A percentile compares a stretch with the other conserved stretches of the same genome.
phyloP scores from a whole-genome alignment of 2,797 vertebrate species.

The Trachops cirrhosus region DNA sequence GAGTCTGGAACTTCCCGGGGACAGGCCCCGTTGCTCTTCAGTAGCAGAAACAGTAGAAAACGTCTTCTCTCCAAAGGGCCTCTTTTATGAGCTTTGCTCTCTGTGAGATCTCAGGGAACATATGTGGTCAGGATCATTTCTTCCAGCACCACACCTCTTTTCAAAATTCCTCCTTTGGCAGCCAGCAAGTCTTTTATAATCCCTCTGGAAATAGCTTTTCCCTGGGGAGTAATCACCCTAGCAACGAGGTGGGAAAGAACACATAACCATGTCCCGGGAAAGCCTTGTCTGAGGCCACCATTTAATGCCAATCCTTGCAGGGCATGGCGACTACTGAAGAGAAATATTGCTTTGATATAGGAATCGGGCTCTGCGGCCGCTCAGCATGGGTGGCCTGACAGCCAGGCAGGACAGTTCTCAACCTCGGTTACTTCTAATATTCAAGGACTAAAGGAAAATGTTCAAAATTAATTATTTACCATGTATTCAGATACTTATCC shows the following conservation, averaged over 20 bases:
- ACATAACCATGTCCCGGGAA: constrained; percentile 37
- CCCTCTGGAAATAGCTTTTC: constrained; percentile 43
- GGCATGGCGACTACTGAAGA: background rate
- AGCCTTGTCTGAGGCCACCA: background rate
- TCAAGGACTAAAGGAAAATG: background rate
- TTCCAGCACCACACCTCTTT: constrained; percentile 42
- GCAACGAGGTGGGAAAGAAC: constrained; percentile 30
- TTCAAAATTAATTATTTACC: constrained; percentile 5
- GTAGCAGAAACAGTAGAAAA: background rate
- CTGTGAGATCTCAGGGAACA: constrained; percentile 24
- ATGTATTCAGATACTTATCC: background rate
- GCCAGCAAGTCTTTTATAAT: constrained; percentile 37
- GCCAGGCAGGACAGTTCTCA: constrained; percentile 1
- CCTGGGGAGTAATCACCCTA: constrained; percentile 32
- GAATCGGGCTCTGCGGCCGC: constrained; percentile 25
- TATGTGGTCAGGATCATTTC: constrained; percentile 45
- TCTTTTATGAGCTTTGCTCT: background rate
- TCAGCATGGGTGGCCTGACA: constrained; percentile 1
- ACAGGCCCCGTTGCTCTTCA: background rate
- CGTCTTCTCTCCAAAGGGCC: background rate
- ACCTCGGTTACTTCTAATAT: background rate
- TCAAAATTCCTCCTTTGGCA: constrained; percentile 54
- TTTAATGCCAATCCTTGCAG: background rate
- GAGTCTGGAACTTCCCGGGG: background rate
- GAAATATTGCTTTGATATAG: constrained; percentile 32